Evolutionary conservation across 1,140 invertebrate genomes (phyloP).

Genomic region (Calephelis virginiensis): DNA sequence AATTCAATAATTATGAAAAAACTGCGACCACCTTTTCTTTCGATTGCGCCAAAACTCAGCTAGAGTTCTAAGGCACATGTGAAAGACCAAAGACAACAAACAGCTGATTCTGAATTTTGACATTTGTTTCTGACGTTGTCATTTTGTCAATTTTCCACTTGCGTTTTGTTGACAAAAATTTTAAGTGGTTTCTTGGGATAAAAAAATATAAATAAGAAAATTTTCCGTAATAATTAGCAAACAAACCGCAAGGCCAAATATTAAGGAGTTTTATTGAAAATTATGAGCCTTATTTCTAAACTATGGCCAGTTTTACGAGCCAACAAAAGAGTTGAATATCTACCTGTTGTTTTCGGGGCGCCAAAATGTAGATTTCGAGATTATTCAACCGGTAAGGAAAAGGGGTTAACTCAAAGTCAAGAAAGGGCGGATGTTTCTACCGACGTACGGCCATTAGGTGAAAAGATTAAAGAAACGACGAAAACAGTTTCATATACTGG

Average conservation of each 20-base stretch:
- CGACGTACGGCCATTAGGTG: constrained; percentile 82
- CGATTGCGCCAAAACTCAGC: too few species aligned
- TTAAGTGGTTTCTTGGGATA: neutral
- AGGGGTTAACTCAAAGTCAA: constrained; percentile 54
- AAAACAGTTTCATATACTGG: constrained; percentile 90
- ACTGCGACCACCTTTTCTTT: too few species aligned
- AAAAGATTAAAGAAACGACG: constrained; percentile 91
- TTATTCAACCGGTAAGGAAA: constrained; percentile 57
- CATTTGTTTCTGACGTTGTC: neutral
- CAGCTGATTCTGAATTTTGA: neutral
- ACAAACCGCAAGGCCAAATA: neutral
- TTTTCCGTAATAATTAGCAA: neutral
- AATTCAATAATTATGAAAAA: too few species aligned
- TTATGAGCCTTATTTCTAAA: constrained; percentile 68
- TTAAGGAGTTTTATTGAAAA: constrained; percentile 26
- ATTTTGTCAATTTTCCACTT: neutral
- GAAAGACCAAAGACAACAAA: neutral
- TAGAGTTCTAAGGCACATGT: too few species aligned
- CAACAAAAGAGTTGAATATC: constrained; percentile 36
- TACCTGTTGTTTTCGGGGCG: constrained; percentile 40
- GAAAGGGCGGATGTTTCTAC: constrained; percentile 74
- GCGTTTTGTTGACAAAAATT: constrained; percentile 12
- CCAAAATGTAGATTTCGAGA: constrained; percentile 41
- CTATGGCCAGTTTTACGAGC: constrained; percentile 44
- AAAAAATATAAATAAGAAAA: neutral